A percentile compares a stretch with the other conserved stretches of the same genome.
phyloP scores from a whole-genome alignment of 1,140 invertebrate genomes.

The Yoshiicerus persimilis region DNA sequence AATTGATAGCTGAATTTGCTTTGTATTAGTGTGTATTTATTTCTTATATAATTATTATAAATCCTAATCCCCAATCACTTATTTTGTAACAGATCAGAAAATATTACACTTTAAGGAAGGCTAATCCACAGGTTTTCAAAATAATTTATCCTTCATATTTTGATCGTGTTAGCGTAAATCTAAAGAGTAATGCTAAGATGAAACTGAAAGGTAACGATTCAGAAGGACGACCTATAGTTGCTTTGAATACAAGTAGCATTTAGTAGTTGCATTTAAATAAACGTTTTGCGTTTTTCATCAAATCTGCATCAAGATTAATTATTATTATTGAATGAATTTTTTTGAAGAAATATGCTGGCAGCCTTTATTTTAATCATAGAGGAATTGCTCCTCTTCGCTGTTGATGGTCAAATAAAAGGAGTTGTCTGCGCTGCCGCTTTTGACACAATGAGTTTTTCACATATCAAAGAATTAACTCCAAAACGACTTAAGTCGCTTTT shows the following conservation, averaged over 20 bases:
- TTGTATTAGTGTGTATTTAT: too few species aligned
- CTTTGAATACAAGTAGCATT: too few species aligned
- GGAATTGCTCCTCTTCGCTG: neutral
- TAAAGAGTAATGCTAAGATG: neutral
- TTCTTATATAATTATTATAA: too few species aligned
- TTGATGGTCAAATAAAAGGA: neutral
- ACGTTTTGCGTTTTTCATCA: too few species aligned
- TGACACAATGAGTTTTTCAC: neutral
- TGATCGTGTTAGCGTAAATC: neutral
- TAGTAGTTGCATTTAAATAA: too few species aligned
- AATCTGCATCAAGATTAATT: too few species aligned
- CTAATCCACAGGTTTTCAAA: neutral
- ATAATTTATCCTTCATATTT: neutral
- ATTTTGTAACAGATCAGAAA: neutral
- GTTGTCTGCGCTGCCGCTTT: neutral
- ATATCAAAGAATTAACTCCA: neutral
- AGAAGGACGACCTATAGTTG: neutral
- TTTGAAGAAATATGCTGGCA: too few species aligned
- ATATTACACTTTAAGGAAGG: neutral
- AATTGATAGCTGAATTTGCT: too few species aligned
- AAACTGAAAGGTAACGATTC: neutral
- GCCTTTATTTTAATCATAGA: neutral
- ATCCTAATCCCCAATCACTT: too few species aligned
- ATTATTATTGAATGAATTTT: too few species aligned
- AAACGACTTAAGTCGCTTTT: neutral